A percentile compares a stretch with the other conserved stretches of the same genome.
Evolutionary conservation across 2,113 vertebrate genomes (phyloP).

Genomic region (Conger conger): DNA sequence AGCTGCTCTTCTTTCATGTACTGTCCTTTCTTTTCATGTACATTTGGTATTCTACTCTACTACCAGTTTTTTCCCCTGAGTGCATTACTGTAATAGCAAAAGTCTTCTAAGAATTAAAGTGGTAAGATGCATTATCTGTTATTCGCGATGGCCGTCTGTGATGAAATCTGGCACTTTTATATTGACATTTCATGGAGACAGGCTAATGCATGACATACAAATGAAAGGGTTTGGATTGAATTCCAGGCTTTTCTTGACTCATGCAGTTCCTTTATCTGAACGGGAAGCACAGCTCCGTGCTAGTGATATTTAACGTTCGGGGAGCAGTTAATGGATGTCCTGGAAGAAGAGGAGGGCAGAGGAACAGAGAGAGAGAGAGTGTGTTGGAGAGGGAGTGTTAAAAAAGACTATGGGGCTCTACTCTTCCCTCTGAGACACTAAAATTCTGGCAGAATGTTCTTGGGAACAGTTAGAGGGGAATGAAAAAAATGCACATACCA

Average conservation of each 20-base stretch:
- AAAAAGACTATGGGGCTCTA: background rate
- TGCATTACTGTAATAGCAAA: background rate
- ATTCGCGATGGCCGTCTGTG: background rate
- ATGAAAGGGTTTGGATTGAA: background rate
- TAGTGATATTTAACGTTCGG: background rate
- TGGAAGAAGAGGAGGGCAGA: background rate
- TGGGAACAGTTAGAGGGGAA: background rate
- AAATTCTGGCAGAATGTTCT: background rate
- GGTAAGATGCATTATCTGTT: background rate
- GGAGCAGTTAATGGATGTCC: background rate
- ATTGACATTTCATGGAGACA: background rate
- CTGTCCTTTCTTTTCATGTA: background rate
- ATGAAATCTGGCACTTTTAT: background rate
- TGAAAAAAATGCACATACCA: background rate
- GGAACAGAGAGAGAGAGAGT: background rate
- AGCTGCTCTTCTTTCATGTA: background rate
- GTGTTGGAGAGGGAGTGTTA: background rate
- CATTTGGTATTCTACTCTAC: background rate
- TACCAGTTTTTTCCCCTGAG: background rate
- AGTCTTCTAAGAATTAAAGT: background rate
- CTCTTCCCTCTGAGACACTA: background rate
- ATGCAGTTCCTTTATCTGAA: background rate
- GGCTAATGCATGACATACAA: background rate
- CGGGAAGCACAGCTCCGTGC: background rate
- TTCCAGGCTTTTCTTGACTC: background rate